phyloP scores from a whole-genome alignment of 2,113 vertebrate species.

The Eonycteris spelaea region DNA sequence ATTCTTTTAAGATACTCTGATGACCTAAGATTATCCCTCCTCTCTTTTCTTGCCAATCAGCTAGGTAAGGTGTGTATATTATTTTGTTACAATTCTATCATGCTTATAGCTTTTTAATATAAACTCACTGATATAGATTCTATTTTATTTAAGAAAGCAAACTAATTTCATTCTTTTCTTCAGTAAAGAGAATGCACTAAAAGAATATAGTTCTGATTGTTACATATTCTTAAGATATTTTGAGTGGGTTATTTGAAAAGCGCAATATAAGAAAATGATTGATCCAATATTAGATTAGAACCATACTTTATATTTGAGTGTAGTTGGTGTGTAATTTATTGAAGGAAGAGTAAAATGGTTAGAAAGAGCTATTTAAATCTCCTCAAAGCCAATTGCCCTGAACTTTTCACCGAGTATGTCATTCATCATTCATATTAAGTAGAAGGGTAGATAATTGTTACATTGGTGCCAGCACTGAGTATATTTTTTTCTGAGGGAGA shows the following conservation, averaged over 20 bases:
- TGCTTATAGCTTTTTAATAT: neutral
- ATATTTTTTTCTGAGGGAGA: constrained; percentile 11
- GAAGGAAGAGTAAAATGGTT: neutral
- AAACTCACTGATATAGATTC: neutral
- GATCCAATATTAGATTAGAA: neutral
- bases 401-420: neutral
- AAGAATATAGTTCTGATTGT: neutral
- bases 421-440: neutral
- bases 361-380: neutral
- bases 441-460: neutral
- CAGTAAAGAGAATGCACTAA: neutral
- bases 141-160: neutral
- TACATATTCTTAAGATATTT: neutral
- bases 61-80: neutral
- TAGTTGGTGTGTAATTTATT: neutral
- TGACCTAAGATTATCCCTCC: neutral
- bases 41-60: neutral
- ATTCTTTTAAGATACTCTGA: neutral
- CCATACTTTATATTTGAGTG: neutral
- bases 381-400: neutral
- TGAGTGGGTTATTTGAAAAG: neutral
- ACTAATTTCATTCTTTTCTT: neutral
- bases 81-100: neutral
- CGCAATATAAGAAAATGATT: neutral
- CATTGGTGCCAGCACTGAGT: neutral